phyloP scores from a whole-genome alignment of 2,113 vertebrate genomes.

The Rissa tridactyla region DNA sequence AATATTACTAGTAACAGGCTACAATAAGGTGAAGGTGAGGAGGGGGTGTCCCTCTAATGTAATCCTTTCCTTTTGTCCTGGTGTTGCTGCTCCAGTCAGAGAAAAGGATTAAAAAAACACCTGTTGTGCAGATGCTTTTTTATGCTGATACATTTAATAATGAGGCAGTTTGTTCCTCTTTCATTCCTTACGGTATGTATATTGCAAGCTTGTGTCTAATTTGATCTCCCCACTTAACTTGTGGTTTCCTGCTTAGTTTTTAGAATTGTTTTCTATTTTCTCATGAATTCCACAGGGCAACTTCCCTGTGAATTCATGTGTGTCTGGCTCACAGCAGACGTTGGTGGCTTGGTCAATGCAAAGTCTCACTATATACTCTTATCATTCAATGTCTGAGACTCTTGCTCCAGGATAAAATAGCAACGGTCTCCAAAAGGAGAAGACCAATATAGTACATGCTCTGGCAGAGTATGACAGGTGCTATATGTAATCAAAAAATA shows the following conservation, averaged over 20 bases:
- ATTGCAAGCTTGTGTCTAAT: background rate
- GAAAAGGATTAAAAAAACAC: background rate
- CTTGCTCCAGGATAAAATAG: background rate
- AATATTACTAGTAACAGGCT: background rate
- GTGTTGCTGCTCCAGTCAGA: background rate
- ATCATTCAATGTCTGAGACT: background rate
- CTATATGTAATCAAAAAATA: background rate
- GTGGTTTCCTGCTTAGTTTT: background rate
- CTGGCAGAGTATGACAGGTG: background rate
- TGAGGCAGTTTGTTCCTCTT: background rate
- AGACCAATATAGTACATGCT: background rate
- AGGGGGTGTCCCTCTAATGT: background rate
- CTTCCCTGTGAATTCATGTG: background rate
- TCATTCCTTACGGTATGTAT: background rate
- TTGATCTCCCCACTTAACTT: background rate
- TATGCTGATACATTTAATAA: background rate
- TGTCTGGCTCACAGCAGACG: background rate
- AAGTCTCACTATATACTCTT: background rate
- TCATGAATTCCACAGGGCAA: background rate
- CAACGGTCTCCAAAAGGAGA: background rate
- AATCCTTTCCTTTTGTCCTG: background rate
- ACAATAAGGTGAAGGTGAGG: background rate
- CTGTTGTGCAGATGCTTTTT: background rate
- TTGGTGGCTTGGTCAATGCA: background rate
- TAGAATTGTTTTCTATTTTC: background rate